phyloP scores from a whole-genome alignment of 2,113 vertebrate species.

The Sylvietta virens region DNA sequence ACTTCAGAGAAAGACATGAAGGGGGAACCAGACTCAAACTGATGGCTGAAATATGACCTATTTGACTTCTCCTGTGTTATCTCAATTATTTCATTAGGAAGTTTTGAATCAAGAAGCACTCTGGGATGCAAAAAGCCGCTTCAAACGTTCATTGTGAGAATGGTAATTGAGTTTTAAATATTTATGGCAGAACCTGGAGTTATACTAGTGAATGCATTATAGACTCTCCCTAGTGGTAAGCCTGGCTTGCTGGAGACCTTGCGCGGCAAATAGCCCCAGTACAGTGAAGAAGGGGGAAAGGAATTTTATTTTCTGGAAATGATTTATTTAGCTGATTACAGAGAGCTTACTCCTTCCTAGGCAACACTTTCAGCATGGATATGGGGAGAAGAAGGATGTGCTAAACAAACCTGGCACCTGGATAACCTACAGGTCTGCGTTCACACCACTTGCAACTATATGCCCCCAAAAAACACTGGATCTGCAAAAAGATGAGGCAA shows the following conservation, averaged over 20 bases:
- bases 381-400: not conserved
- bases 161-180: constrained; percentile 24
- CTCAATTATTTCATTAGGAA: not conserved
- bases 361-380: not conserved
- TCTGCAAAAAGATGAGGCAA: not conserved
- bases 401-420: not conserved
- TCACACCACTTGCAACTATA: not conserved
- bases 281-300: not conserved
- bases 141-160: not conserved
- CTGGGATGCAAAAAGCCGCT: not conserved
- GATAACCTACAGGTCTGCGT: not conserved
- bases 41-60: not conserved
- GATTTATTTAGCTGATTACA: not conserved
- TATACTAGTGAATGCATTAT: not conserved
- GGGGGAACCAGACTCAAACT: not conserved
- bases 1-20: not conserved
- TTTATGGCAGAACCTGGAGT: not conserved
- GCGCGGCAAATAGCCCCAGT: not conserved
- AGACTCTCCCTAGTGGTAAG: not conserved
- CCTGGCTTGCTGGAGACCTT: not conserved
- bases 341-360: not conserved
- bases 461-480: not conserved
- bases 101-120: not conserved
- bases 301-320: not conserved
- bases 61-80: not conserved